Percentiles rank a stretch among this genome's conserved stretches.
phyloP scores from a whole-genome alignment of 2,113 vertebrate genomes.

The Serinus canaria region DNA sequence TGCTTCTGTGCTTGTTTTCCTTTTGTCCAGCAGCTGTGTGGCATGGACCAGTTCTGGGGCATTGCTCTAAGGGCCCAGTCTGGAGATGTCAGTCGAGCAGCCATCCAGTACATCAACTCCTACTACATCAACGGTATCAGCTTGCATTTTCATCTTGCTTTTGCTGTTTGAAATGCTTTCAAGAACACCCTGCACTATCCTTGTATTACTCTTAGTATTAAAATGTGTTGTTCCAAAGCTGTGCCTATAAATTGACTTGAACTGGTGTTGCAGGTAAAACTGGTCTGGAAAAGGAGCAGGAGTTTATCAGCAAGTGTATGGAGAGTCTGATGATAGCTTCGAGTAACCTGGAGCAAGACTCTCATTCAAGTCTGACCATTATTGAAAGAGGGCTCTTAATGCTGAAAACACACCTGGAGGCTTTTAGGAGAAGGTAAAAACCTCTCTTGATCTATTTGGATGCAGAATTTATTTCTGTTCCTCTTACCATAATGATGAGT shows the following conservation, averaged over 20 bases:
- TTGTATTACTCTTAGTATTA: not conserved
- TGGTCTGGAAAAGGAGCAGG: conserved; percentile 96
- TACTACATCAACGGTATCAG: conserved; percentile 96
- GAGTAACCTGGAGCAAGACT: conserved; percentile 91
- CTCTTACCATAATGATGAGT: not conserved
- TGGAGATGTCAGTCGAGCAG: conserved; percentile 95
- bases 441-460: not conserved
- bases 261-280: conserved; percentile 85
- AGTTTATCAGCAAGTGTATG: conserved; percentile 99
- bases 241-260: not conserved
- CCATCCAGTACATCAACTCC: conserved; percentile 99
- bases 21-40: conserved; percentile 82
- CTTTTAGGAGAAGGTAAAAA: conserved; percentile 92
- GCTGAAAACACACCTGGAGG: conserved; percentile 98
- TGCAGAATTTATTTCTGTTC: not conserved
- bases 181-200: not conserved
- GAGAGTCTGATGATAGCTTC: conserved; percentile 97
- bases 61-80: conserved; percentile 95
- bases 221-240: not conserved
- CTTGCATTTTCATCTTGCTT: not conserved
- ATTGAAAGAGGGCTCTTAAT: conserved; percentile 97
- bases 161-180: not conserved
- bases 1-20: not conserved
- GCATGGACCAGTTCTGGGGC: conserved; percentile 99
- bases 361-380: conserved; percentile 92